Conservation (phyloP, 1,140 invertebrate genomes). For the Tetramorium simillimum region DNA sequence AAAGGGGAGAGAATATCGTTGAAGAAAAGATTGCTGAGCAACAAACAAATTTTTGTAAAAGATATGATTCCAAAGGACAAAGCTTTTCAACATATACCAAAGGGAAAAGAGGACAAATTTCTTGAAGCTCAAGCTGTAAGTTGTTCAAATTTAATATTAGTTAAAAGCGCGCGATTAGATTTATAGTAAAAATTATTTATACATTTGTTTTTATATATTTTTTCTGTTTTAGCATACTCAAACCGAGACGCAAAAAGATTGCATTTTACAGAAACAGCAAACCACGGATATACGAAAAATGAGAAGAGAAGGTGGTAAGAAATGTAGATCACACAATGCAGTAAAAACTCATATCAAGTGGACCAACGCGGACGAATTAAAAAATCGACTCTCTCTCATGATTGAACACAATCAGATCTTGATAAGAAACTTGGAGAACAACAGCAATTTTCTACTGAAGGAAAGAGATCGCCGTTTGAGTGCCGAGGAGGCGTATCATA, state of each 20-base stretch:
- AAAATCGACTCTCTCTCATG: conserved; percentile 27
- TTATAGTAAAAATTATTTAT: background rate
- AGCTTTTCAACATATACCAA: background rate
- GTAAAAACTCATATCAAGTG: background rate
- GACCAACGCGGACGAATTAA: conserved; percentile 10
- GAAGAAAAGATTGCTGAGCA: conserved; percentile 45
- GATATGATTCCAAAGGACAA: background rate
- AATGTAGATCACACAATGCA: background rate
- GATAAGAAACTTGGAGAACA: conserved; percentile 34
- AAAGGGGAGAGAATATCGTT: conserved; percentile 27
- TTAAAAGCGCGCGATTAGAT: background rate
- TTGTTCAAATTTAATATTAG: conserved; percentile 7
- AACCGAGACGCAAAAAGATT: background rate
- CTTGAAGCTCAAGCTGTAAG: conserved; percentile 12
- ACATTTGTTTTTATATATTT: background rate
- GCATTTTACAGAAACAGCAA: background rate
- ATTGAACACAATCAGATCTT: conserved; percentile 39
- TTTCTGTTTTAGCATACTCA: conserved; percentile 12
- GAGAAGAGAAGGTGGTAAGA: background rate
- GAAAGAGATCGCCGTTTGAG: conserved; percentile 31
- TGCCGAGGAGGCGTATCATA: conserved; percentile 45
- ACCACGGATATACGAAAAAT: background rate
- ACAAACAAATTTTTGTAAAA: background rate
- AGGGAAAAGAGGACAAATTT: background rate
- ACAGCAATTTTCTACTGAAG: background rate